Base-by-base conservation (phyloP, 53 echinoderm and acorn worm species). In the Antedon mediterranea region DNA sequence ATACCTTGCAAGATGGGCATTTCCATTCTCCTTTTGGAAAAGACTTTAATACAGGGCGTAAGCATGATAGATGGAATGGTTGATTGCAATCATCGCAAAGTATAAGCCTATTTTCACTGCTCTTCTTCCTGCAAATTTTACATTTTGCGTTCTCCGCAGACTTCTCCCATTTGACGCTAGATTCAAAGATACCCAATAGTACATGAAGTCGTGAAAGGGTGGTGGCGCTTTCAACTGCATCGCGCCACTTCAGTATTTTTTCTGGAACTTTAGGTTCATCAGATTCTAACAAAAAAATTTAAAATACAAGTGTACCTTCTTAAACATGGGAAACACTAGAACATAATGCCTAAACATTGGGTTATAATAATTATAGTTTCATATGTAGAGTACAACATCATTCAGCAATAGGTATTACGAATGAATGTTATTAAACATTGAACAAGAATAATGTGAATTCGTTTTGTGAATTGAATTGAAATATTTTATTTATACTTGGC, bases 91-190 rank as follows among this genome's bases (percentile, higher is more conserved):
- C 87, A 73, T 94, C 95, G 32, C 95, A 94, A 15, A 92, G 79
- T 9, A 94, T 29, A 23, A 92, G 71, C 34, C 89, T 89, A n/a
- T 85, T 87, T 13, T 89, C 89, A 30, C 86, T 87, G 3, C 87
- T 87, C 78, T 94, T 94, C 81, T 87, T 85, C 2, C 95, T 87
- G 34, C 95, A 94, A 28, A 94, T 94, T 85, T 94, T 94, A 83
- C 95, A 94, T 32, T 88, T 91, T 14, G 95, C 91, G 32, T 94
- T 94, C 31, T 87, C 91, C 7, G 91, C 87, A 1, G 89, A 89
- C 71, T 94, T 94, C 82, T 94, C 95, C 95, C 95, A 94, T 33
- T 89, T 89, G 18, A 94, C 85, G 71, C 89, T 92, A 20, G 92
- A 83, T 74, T 94, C 95, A 71, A 41, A 91, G 29, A 94, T 72